Conservation (phyloP, 2,113 vertebrate genomes). For the Etia nguti region DNA sequence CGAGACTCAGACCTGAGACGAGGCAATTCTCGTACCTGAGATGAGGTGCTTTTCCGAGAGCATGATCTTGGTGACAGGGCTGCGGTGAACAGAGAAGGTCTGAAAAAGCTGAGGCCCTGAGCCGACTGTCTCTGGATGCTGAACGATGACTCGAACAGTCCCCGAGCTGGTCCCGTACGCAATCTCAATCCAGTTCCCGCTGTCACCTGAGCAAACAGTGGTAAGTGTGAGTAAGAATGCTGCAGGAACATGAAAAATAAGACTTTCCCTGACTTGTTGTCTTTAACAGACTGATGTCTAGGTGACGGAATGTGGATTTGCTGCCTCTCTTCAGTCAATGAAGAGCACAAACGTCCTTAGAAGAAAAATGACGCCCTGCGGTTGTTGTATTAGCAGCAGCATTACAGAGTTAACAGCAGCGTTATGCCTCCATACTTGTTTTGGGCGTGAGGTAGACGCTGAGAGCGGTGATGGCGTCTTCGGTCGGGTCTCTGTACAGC, state of each 20-base stretch:
- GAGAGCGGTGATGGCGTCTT: conserved; percentile 87
- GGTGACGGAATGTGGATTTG: not conserved
- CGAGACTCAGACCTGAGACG: not conserved
- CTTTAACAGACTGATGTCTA: not conserved
- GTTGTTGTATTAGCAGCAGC: not conserved
- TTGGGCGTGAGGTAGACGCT: conserved; percentile 93
- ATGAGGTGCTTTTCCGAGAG: conserved; percentile 89
- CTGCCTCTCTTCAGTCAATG: too few relatives aligned
- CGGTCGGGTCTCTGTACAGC: conserved; percentile 85
- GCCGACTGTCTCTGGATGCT: conserved; percentile 90
- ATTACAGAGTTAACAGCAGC: not conserved
- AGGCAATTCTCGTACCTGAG: conserved; percentile 32
- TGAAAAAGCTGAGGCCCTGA: conserved; percentile 91
- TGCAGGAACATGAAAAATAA: not conserved
- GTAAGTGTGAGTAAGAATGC: not conserved
- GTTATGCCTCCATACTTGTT: conserved; percentile 71
- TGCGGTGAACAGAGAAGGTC: conserved; percentile 90
- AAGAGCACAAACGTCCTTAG: too few relatives aligned
- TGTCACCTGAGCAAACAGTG: conserved; percentile 76
- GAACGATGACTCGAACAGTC: conserved; percentile 85
- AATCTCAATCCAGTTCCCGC: conserved; percentile 93
- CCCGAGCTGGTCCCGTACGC: conserved; percentile 90
- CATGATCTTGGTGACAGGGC: conserved; percentile 90
- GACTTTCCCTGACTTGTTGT: not conserved
- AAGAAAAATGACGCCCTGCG: not conserved